phyloP scores from a whole-genome alignment of 2,888 invertebrate species.

The Gortyna flavago region DNA sequence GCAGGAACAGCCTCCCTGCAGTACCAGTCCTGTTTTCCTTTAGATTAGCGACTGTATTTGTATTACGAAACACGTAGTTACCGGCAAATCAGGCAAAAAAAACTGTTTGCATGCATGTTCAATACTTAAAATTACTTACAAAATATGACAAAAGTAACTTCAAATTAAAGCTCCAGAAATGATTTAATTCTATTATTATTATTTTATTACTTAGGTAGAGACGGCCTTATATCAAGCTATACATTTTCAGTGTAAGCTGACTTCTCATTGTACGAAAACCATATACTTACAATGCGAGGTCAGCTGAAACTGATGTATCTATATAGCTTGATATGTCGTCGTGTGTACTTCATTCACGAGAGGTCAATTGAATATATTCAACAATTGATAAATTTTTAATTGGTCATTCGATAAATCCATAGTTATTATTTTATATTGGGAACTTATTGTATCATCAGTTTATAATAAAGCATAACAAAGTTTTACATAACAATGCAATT shows the following conservation, averaged over 20 bases:
- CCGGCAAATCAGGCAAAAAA: background rate
- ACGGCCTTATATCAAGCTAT: too few species aligned
- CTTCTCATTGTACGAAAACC: background rate
- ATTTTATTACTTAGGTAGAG: background rate
- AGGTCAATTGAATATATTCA: constrained; percentile 53
- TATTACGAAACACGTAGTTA: background rate
- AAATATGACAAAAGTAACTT: background rate
- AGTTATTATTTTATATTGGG: constrained; percentile 37
- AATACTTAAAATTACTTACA: constrained; percentile 1
- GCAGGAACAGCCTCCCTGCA: background rate
- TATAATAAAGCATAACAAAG: constrained; percentile 18
- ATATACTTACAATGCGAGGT: background rate
- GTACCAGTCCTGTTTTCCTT: too few species aligned
- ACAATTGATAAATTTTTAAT: constrained; percentile 56
- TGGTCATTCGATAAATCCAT: constrained; percentile 43
- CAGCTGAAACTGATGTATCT: background rate
- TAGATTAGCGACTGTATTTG: background rate
- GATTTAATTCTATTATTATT: constrained; percentile 51
- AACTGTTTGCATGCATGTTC: background rate
- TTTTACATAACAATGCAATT: constrained; percentile 34
- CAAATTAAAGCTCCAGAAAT: constrained; percentile 34
- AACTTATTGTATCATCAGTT: constrained; percentile 22
- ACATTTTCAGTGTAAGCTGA: background rate
- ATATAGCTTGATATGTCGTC: background rate
- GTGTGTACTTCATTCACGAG: constrained; percentile 24